Percentiles rank a stretch among this genome's conserved stretches.
phyloP scores from a whole-genome alignment of 2,113 vertebrate genomes.

The Ovis aries region ARS-UI_Ramb_v3.0 NC_056078.1:9972501-9973000 shows the following conservation, averaged over 20 bases:
- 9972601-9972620: background rate
- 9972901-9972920: background rate
- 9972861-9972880: background rate
- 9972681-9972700: background rate
- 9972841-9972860: background rate
- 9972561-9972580: background rate
- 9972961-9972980: background rate
- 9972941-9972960: background rate
- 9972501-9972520: background rate
- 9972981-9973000: background rate
- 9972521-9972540: background rate
- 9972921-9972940: background rate
- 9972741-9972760: background rate
- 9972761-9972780: background rate
- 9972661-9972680: background rate
- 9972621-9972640: background rate
- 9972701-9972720: background rate
- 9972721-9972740: background rate
- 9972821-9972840: background rate
- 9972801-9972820: background rate
- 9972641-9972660: background rate
- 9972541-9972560: background rate
- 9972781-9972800: background rate
- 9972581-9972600: background rate
- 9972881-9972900: background rate